phyloP scores from a whole-genome alignment of 2,797 vertebrate genomes.

The Scomberomorus guttatus region DNA sequence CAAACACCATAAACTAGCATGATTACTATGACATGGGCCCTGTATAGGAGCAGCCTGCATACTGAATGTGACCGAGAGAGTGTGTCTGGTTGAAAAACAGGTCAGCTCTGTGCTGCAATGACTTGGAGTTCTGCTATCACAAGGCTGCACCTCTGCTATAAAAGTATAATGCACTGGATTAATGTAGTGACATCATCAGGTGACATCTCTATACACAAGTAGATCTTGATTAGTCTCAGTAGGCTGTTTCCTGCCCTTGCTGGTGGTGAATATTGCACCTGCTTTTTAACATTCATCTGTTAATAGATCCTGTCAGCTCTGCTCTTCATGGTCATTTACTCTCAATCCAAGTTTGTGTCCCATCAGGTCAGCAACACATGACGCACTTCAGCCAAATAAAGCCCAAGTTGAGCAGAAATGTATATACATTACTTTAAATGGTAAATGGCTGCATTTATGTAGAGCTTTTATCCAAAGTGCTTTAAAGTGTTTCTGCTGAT shows the following conservation, averaged over 20 bases:
- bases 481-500: too few relatives aligned
- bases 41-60: not conserved
- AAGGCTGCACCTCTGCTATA: not conserved
- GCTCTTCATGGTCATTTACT: conserved; percentile 3
- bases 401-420: not conserved
- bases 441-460: too few relatives aligned
- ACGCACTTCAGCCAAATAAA: not conserved
- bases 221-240: not conserved
- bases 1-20: conserved; percentile 76
- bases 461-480: too few relatives aligned
- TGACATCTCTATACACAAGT: not conserved
- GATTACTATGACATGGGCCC: conserved; percentile 35
- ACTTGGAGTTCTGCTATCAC: conserved; percentile 5
- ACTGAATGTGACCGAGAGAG: not conserved
- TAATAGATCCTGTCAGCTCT: conserved; percentile 15
- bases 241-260: not conserved
- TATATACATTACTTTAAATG: not conserved
- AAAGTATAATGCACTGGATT: not conserved
- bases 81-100: not conserved
- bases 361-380: not conserved
- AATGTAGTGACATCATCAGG: too few relatives aligned
- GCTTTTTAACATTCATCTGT: not conserved
- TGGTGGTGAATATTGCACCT: conserved; percentile 21
- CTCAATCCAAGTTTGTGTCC: conserved; percentile 2
- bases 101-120: not conserved